Percentiles rank a stretch among this genome's conserved stretches.
Evolutionary conservation across 1,140 invertebrate species (phyloP).

Genomic region (Drosophila erecta): DNA sequence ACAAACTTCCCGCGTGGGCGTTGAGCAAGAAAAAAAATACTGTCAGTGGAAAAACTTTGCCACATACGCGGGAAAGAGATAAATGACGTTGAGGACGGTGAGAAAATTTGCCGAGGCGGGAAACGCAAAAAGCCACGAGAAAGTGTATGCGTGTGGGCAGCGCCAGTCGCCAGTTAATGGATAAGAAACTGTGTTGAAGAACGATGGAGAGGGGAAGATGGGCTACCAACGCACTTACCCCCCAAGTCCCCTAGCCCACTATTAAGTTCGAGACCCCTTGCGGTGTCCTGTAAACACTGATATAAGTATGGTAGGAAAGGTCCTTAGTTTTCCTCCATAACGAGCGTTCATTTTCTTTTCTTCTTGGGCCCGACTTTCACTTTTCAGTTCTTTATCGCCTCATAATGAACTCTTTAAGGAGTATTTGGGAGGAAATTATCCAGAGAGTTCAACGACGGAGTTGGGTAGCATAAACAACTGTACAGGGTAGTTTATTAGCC

Average conservation of each 20-base stretch:
- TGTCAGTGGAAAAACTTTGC: conserved; percentile 70
- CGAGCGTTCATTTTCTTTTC: conserved; percentile 43
- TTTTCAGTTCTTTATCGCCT: conserved; percentile 57
- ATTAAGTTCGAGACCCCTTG: conserved; percentile 54
- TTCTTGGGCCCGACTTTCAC: conserved; percentile 62
- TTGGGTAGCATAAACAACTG: conserved; percentile 27
- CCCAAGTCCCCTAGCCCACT: not conserved
- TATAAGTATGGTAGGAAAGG: conserved; percentile 14
- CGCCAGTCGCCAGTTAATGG: conserved; percentile 43
- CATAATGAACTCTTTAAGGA: conserved; percentile 58
- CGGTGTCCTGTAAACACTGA: conserved; percentile 54
- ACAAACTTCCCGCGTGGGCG: conserved; percentile 73
- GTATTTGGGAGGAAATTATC: not conserved
- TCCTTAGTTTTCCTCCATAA: conserved; percentile 18
- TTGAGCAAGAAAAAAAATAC: conserved; percentile 59
- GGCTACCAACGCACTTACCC: conserved; percentile 13
- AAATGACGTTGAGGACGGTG: conserved; percentile 59
- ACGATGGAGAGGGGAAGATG: conserved; percentile 12
- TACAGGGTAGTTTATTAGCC: conserved; percentile 60
- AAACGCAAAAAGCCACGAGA: not conserved
- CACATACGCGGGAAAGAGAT: conserved; percentile 72
- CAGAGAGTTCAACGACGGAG: too few species aligned
- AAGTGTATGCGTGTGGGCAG: conserved; percentile 42
- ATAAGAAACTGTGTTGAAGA: conserved; percentile 43
- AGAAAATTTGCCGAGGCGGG: conserved; percentile 23